These are phyloP conservation scores for Hystrix cristata DNA, from an alignment of 2,113 vertebrate genomes.

Conservation along the genomic window DNA sequence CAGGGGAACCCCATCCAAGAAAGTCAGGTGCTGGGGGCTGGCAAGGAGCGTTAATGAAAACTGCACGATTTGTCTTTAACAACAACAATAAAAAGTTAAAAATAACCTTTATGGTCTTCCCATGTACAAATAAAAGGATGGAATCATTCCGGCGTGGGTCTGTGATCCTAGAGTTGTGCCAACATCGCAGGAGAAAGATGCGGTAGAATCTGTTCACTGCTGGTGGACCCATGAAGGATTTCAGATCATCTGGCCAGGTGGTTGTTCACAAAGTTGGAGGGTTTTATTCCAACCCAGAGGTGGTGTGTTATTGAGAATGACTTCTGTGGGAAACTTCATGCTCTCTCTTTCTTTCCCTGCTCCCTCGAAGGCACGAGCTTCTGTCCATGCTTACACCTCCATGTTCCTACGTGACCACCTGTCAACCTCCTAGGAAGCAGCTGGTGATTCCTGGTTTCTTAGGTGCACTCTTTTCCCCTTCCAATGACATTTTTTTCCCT, in stretches of 20 bases:
- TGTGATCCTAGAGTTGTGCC: background rate
- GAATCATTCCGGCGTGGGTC: background rate
- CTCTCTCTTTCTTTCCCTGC: accelerated
- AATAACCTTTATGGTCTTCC: background rate
- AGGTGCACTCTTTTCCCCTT: background rate
- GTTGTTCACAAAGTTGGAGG: background rate
- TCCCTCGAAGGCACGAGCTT: background rate
- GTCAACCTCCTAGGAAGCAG: too few species aligned
- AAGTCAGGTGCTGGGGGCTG: background rate
- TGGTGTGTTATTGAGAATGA: too few species aligned
- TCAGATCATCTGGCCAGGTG: too few species aligned
- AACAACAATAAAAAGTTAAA: background rate
- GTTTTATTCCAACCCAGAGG: background rate
- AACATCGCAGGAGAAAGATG: background rate
- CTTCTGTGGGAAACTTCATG: background rate
- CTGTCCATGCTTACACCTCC: background rate
- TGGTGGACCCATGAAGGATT: background rate
- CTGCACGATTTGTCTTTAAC: background rate
- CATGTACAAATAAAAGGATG: background rate
- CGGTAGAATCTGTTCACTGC: background rate
- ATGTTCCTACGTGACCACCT: too few species aligned
- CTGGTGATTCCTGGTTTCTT: too few species aligned
- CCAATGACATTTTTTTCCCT: too few species aligned
- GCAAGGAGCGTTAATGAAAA: background rate
- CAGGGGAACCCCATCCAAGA: background rate